Evolutionary conservation across 2,113 vertebrate species (phyloP).

Genomic region (Hyla sarda): DNA sequence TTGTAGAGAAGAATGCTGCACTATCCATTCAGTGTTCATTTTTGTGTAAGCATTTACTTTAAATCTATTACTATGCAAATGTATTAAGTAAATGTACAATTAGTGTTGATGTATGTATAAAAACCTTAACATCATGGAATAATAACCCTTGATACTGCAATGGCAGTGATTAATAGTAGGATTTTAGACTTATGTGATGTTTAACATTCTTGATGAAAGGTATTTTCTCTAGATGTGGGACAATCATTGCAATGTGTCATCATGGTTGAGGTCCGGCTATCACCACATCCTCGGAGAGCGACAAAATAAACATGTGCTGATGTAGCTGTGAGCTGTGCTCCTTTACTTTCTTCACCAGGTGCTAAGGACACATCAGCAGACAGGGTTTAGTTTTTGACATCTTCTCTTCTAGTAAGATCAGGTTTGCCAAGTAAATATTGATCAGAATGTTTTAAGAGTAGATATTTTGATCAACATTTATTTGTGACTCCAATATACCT

Average conservation of each 20-base stretch:
- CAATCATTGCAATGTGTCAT: background rate
- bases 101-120: too few relatives aligned
- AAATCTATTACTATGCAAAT: background rate
- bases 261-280: slow-evolving; percentile 24
- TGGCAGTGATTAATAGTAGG: background rate
- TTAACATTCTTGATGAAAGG: slow-evolving; percentile 10
- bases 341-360: background rate
- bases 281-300: slow-evolving; percentile 5
- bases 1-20: too few relatives aligned
- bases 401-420: background rate
- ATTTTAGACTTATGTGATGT: background rate
- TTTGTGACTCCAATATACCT: too few relatives aligned
- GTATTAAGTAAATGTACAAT: background rate
- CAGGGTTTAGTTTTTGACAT: background rate
- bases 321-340: slow-evolving; percentile 5
- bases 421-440: background rate
- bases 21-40: background rate
- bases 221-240: slow-evolving; percentile 11
- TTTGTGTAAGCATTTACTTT: background rate
- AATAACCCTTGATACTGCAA: background rate
- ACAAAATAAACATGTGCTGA: slow-evolving; percentile 14
- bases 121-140: background rate
- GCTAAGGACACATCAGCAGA: background rate
- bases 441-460: background rate
- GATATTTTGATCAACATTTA: too few relatives aligned